Base-by-base conservation (phyloP, 2,113 vertebrate species). In the Deroptyus accipitrinus region DNA sequence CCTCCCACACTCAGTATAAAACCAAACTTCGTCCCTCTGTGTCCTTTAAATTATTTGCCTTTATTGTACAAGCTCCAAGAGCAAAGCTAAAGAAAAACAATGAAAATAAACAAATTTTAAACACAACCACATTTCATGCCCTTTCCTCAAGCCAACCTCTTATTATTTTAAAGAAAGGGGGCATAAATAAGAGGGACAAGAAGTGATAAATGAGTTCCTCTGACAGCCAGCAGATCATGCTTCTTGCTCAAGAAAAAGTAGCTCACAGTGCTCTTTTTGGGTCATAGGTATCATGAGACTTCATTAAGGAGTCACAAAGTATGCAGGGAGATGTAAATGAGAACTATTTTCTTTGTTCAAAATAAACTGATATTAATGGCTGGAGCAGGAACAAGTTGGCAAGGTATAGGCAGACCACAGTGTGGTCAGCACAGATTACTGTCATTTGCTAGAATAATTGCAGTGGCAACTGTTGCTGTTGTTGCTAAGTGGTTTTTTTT, bases 91-190 rank as follows among this genome's bases (percentile, higher is more conserved):
- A 94, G 92, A 94, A 97, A 97, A 96, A 93, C 81, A 95, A 93
- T 91, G 94, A 97, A 97, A 96, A 96, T 93, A 97, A 97, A 96
- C 93, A 96, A 78, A 67, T 83, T 96, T 86, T 96, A 97, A 97
- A 91, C 88, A 92, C 82, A 97, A 95, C 86, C 92, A 95, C 96
- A 97, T 97, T 97, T 97, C 84, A 94, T 81, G 91, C 83, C 86
- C 80, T 63, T 94, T 95, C 64, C 79, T 91, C 66, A 57, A 94
- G 85, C 91, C 94, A 95, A 95, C 17, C 31, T 70, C 89, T 88
- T 92, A 81, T 95, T 97, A 95, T 95, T 95, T 67, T 80, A 84
- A 77, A 83, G 93, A 96, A 86, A 19, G 0, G 77, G 91, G 83
- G 81, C 91, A 87, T 92, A 94, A 94, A 63, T 89, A 96, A 41